phyloP scores from a whole-genome alignment of 37 sponge, comb jelly and placozoan species.

The Lycopodina hypogea region DNA sequence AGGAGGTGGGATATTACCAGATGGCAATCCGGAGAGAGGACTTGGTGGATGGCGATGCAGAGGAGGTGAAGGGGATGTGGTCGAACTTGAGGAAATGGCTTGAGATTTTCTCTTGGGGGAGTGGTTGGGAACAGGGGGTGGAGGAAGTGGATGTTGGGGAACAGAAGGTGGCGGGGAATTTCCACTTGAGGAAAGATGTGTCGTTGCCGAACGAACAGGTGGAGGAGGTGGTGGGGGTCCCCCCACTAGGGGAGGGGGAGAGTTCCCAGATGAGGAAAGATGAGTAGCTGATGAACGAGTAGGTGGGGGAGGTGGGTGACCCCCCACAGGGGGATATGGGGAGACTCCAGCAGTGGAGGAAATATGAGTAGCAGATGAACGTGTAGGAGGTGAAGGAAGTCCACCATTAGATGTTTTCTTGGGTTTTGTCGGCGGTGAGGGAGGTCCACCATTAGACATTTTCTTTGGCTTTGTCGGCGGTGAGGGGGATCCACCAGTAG shows the following conservation, averaged over 20 bases:
- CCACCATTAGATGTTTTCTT: too few relatives aligned
- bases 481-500: too few relatives aligned
- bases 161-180: background rate
- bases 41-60: background rate
- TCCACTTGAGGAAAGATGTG: background rate
- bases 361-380: too few relatives aligned
- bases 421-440: too few relatives aligned
- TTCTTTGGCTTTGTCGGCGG: too few relatives aligned
- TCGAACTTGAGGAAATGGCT: background rate
- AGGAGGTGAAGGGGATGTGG: constrained; percentile 27
- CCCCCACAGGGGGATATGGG: too few relatives aligned
- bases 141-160: constrained; percentile 17
- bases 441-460: too few relatives aligned
- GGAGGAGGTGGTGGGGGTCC: constrained; percentile 18
- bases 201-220: background rate
- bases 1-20: constrained; percentile 16
- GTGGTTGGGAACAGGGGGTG: constrained; percentile 14
- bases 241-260: background rate
- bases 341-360: too few relatives aligned
- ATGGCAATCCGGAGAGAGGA: background rate
- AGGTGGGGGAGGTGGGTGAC: too few relatives aligned
- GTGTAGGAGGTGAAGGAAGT: too few relatives aligned
- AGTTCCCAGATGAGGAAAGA: too few relatives aligned
- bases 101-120: constrained; percentile 2
- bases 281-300: too few relatives aligned